phyloP scores from a whole-genome alignment of 1,140 invertebrate species.

The Zaprionus ghesquierei region DNA sequence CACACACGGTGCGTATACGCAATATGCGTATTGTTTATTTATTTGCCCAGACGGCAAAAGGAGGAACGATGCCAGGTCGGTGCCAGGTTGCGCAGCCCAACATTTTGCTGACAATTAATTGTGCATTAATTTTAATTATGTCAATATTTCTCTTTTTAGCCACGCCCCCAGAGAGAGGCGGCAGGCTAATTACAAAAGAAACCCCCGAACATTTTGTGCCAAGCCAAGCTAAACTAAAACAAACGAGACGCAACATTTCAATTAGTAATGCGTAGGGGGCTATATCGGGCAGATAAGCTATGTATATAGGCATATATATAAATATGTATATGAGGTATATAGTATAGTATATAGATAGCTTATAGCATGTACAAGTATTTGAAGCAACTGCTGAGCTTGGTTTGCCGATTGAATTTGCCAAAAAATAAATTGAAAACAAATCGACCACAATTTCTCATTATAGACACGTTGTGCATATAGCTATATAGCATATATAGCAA shows the following conservation, averaged over 20 bases:
- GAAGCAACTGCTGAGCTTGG: too few species aligned
- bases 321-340: too few species aligned
- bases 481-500: conserved; percentile 6
- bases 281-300: neutral
- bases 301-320: conserved; percentile 2
- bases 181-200: conserved; percentile 44
- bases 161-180: neutral
- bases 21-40: conserved; percentile 45
- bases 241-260: conserved; percentile 38
- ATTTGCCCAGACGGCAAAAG: conserved; percentile 16
- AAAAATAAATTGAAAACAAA: too few species aligned
- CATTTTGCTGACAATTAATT: conserved; percentile 69
- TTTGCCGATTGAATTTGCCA: too few species aligned
- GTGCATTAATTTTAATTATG: conserved; percentile 71
- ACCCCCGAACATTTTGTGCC: conserved; percentile 23
- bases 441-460: too few species aligned
- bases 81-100: neutral
- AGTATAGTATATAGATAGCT: neutral
- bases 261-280: conserved; percentile 23
- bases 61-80: too few species aligned
- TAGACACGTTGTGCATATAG: neutral
- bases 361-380: too few species aligned
- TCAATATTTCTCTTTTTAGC: conserved; percentile 35
- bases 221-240: conserved; percentile 25
- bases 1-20: neutral